phyloP scores from a whole-genome alignment of 1,140 invertebrate species.

The Daktulosphaira vitifoliae region DNA sequence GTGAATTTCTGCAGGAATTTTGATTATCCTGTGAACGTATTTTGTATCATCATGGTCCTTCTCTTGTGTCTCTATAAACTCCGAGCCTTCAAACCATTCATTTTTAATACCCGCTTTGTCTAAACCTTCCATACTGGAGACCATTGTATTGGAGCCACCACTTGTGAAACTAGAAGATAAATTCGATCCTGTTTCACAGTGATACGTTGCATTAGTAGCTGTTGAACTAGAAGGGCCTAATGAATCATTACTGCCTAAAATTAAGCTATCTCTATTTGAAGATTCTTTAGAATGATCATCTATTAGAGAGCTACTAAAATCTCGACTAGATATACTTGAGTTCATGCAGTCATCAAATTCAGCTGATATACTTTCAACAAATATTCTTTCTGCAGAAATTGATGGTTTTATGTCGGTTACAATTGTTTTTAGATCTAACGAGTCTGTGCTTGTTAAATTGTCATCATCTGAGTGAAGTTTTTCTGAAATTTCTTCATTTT shows the following conservation, averaged over 20 bases:
- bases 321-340: conserved; percentile 19
- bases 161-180: conserved; percentile 74
- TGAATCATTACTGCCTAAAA: conserved; percentile 59
- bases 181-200: conserved; percentile 69
- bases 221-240: conserved; percentile 63
- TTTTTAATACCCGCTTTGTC: conserved; percentile 44
- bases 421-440: conserved; percentile 49
- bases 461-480: conserved; percentile 44
- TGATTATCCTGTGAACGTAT: conserved; percentile 45
- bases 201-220: conserved; percentile 71
- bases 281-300: conserved; percentile 13
- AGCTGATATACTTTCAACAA: background rate
- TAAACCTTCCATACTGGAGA: conserved; percentile 59
- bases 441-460: conserved; percentile 49
- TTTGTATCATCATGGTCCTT: conserved; percentile 39
- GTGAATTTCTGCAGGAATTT: conserved; percentile 47
- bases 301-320: conserved; percentile 5
- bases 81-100: conserved; percentile 45
- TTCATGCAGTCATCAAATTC: conserved; percentile 23
- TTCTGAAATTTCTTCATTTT: conserved; percentile 47
- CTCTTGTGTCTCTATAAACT: conserved; percentile 42
- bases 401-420: conserved; percentile 37
- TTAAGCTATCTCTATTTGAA: conserved; percentile 38
- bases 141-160: conserved; percentile 64
- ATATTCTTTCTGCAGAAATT: conserved; percentile 2